Evolutionary conservation across 2,888 invertebrate genomes (phyloP).

Genomic region (Drosophila niveifrons): DNA sequence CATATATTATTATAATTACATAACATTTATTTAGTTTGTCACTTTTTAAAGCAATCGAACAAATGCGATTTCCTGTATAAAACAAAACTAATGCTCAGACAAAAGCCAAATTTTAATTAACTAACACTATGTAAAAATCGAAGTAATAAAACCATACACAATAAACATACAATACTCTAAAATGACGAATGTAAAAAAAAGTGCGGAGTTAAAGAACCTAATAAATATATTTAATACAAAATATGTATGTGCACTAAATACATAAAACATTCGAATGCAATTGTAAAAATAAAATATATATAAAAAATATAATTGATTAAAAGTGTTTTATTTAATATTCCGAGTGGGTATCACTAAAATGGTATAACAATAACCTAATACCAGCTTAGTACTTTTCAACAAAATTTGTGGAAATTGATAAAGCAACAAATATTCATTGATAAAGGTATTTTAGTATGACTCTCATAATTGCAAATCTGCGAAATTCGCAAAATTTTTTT

Average conservation of each 20-base stretch:
- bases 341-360: too few relatives aligned
- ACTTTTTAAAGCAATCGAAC: conserved; percentile 49
- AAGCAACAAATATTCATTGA: too few relatives aligned
- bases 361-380: too few relatives aligned
- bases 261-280: conserved; percentile 46
- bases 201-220: conserved; percentile 42
- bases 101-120: conserved; percentile 67
- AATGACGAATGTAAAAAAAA: conserved; percentile 42
- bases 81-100: conserved; percentile 68
- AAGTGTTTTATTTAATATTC: not conserved
- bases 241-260: conserved; percentile 50
- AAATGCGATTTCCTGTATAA: conserved; percentile 60
- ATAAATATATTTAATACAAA: conserved; percentile 34
- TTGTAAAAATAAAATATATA: conserved; percentile 49
- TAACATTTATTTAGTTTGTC: conserved; percentile 61
- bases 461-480: too few relatives aligned
- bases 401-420: too few relatives aligned
- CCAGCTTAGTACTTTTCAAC: too few relatives aligned
- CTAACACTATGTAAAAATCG: conserved; percentile 68
- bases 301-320: conserved; percentile 18
- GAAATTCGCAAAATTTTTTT: too few relatives aligned
- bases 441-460: too few relatives aligned
- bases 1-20: conserved; percentile 11
- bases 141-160: conserved; percentile 34
- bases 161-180: conserved; percentile 15